phyloP scores from a whole-genome alignment of 1,140 invertebrate species.

The Cotesia glomerata region DNA sequence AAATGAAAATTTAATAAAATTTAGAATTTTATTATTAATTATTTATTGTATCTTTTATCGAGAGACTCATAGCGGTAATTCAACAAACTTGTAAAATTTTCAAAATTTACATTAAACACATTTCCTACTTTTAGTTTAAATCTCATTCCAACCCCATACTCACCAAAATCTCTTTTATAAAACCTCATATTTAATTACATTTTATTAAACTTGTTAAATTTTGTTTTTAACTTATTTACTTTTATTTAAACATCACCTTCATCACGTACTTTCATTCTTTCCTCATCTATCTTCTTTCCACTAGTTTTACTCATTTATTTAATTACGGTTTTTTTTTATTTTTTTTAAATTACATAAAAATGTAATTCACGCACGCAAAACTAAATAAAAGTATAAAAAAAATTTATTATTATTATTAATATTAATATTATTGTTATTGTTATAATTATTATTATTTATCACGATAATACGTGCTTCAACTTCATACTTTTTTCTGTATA shows the following conservation, averaged over 20 bases:
- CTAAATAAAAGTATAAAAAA: no score
- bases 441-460: neutral
- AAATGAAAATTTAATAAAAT: conserved; percentile 1
- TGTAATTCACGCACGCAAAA: neutral
- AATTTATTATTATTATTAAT: no score
- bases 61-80: conserved; percentile 41
- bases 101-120: conserved; percentile 49
- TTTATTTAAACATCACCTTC: conserved; percentile 25
- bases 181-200: no score
- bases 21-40: neutral
- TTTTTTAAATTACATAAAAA: neutral
- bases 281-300: neutral
- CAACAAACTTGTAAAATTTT: conserved; percentile 51
- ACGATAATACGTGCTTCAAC: conserved; percentile 4
- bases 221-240: conserved; percentile 34
- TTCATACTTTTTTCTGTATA: conserved; percentile 6
- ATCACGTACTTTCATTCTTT: neutral
- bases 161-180: no score
- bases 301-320: neutral
- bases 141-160: no score
- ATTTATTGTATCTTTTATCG: conserved; percentile 28
- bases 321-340: neutral
- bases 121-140: conserved; percentile 7
- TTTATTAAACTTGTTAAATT: conserved; percentile 10
- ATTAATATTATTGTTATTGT: no score